These are phyloP conservation scores for Halyomorpha halys DNA, from an alignment of 1,140 invertebrate genomes.

Conservation along the genomic window DNA sequence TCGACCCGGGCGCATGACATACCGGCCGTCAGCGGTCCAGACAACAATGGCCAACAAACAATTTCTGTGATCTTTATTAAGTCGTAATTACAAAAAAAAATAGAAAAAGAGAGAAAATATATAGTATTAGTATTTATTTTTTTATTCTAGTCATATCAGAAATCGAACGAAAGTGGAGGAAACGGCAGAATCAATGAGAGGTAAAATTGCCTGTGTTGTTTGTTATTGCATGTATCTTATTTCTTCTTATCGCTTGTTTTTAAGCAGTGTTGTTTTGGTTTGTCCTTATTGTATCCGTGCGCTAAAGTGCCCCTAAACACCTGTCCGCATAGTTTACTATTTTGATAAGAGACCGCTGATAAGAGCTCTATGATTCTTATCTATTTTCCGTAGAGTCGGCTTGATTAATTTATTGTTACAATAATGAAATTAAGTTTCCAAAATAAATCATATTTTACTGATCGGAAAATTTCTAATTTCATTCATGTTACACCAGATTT, in stretches of 20 bases:
- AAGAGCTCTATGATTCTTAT: slow-evolving; percentile 1
- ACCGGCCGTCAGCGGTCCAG: background rate
- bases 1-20: slow-evolving; percentile 22
- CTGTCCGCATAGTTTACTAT: slow-evolving; percentile 37
- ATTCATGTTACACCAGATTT: too few relatives aligned
- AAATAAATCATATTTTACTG: too few relatives aligned
- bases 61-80: slow-evolving; percentile 30
- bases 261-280: background rate
- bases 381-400: too few relatives aligned
- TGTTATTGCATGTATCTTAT: background rate
- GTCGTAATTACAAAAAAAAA: slow-evolving; percentile 2
- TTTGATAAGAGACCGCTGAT: background rate
- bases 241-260: background rate
- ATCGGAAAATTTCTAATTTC: too few relatives aligned
- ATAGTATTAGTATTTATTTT: slow-evolving; percentile 28
- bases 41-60: slow-evolving; percentile 30
- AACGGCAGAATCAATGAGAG: slow-evolving; percentile 21
- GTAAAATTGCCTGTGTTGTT: slow-evolving; percentile 2
- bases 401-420: too few relatives aligned
- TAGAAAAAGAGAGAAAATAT: slow-evolving; percentile 2
- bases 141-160: slow-evolving; percentile 25
- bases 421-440: too few relatives aligned
- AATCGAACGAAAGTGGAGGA: background rate
- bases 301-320: background rate
- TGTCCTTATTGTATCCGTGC: too few relatives aligned